phyloP scores from a whole-genome alignment of 2,888 invertebrate genomes.

The Ctenicera cuprea region DNA sequence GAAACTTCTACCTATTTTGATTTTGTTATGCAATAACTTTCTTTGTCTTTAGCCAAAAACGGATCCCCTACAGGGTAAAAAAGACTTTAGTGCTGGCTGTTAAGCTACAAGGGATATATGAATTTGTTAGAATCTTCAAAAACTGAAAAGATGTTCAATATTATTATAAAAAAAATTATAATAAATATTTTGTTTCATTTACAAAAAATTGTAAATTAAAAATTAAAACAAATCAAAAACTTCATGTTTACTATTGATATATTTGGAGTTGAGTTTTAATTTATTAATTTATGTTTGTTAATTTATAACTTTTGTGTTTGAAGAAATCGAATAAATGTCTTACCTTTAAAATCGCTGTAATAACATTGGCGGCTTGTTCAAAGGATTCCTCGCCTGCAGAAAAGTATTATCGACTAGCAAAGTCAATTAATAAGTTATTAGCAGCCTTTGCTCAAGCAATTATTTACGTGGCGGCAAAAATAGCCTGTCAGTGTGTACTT shows the following conservation, averaged over 20 bases:
- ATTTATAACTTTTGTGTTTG: constrained; percentile 32
- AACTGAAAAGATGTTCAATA: no score
- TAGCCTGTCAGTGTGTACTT: constrained; percentile 38
- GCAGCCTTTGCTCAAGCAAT: constrained; percentile 61
- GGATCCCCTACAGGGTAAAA: constrained; percentile 28
- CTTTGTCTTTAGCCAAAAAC: constrained; percentile 46
- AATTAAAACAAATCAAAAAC: no score
- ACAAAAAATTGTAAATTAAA: no score
- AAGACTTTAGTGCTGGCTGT: constrained; percentile 1
- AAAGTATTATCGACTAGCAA: constrained; percentile 68
- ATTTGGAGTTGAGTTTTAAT: background rate
- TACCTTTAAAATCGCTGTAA: constrained; percentile 37
- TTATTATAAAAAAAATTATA: no score
- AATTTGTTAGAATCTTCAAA: background rate
- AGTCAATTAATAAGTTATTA: constrained; percentile 70
- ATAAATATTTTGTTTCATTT: no score
- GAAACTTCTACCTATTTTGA: constrained; percentile 32
- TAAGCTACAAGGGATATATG: background rate
- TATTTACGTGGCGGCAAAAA: constrained; percentile 61
- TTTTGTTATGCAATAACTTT: constrained; percentile 9
- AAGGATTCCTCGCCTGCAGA: constrained; percentile 64
- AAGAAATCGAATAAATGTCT: constrained; percentile 40
- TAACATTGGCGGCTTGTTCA: constrained; percentile 53
- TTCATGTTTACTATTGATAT: no score
- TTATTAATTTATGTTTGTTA: constrained; percentile 38